Evolutionary conservation across 2,113 vertebrate species (phyloP), one percentile per base, ranked within the genome.

Genomic region (Rhabdornis inornatus): DNA sequence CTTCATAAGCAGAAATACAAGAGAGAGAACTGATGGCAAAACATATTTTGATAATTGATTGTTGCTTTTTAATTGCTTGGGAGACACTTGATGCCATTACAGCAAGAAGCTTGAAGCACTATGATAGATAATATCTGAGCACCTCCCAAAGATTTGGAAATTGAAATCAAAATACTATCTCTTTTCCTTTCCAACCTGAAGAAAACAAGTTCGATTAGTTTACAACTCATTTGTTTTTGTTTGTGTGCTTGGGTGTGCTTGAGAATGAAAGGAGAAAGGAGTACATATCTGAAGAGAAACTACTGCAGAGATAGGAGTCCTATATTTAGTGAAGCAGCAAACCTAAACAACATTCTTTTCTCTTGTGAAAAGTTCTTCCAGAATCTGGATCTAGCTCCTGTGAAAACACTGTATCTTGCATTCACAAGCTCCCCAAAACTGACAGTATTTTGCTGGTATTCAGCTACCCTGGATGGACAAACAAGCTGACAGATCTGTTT

Each of bases 121-220:
- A 6, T 49, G 44, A 72, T 35, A 95, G 95, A 96, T 97, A 95
- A 42, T 92, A 97, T 96, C 96, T 94, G 61, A 92, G 87, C 53
- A 93, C 94, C 95, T 95, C 96, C 94, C 95, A 94, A 79, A 91
- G 87, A 92, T 96, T 92, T 97, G 83, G 96, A 97, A 95, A 94
- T 72, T 95, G 91, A 92, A 94, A 96, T 95, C 87, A 91, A 94
- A 97, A 82, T 89, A 65, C 64, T 79, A 95, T 95, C 40, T 89
- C 86, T 91, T 95, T 94, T 97, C 56, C 64, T 94, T 94, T 92
- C 72, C 91, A 81, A 82, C 72, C 52, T 61, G 87, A 40, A 69
- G 60, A 91, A 94, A 97, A 89, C 96, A 91, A 95, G 95, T 95
- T 82, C 72, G 91, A 96, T 95, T 94, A 92, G 65, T 95, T 92